Base-by-base conservation (phyloP, 2,888 invertebrate species). In the Metallyticus violacea region DNA sequence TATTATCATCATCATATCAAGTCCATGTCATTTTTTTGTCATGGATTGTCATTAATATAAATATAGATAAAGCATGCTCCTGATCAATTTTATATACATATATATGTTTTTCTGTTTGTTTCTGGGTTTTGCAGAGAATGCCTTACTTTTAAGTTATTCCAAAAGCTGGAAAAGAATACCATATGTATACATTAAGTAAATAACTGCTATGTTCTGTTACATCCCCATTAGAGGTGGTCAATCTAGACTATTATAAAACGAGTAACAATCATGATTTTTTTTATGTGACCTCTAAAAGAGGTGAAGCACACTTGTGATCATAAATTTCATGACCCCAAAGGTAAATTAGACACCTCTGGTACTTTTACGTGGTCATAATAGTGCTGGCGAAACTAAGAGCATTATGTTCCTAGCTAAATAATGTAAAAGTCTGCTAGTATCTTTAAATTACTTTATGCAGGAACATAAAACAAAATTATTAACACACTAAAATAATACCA, bases 281-380 rank as follows among this genome's bases (percentile, higher is more conserved):
- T 79, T 83, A 86, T 86, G 87, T 88, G 87, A 87, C 87, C 87
- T 83, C 86, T 85, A 40, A 80, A 30, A 80, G 86, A 87, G 87
- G 88, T 79, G 85, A 88, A 88, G 88, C 88, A 88, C 88, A 88
- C 88, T 88, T 88, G 87, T 88, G 87, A 88, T 87, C 85, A 85
- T 85, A 85, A 85, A 25, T 85, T 87, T 85, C 87, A 87, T 88
- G 88, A 88, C 88, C 80, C 86, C 62, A 78, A 83, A 83, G 83
- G 83, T 77, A 62, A 30, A 29, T 81, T 81, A 40, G 22, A 62
- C 40, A 62, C 40, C 40, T 62, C 40, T 62, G 40, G 40, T 62
- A 26, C 79, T 27, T 15, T 26, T 79, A 27, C 25, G 26, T 79
- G 9, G 26, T 27, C 79, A 25, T 80, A 76, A 84, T 79, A 77